phyloP scores from a whole-genome alignment of 2,797 vertebrate species.

The Loris lydekkerianus region DNA sequence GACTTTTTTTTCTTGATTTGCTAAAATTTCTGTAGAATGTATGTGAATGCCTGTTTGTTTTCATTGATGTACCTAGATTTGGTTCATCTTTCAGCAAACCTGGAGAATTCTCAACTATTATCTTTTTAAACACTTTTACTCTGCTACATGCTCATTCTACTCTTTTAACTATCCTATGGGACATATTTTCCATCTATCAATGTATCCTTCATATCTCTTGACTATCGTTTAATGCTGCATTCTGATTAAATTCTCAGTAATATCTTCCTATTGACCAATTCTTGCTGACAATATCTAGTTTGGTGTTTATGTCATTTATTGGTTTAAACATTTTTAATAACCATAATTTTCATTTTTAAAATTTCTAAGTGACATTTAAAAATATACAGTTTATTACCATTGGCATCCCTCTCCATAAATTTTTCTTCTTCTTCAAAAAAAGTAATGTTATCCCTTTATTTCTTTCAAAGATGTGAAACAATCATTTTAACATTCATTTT shows the following conservation, averaged over 20 bases:
- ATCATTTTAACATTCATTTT: conserved; percentile 28
- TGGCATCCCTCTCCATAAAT: background rate
- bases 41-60: background rate
- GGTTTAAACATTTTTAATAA: background rate
- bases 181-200: background rate
- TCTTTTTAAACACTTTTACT: background rate
- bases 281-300: background rate
- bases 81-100: background rate
- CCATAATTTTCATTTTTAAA: background rate
- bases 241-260: background rate
- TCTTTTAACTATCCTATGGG: background rate
- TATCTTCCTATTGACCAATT: background rate
- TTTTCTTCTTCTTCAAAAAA: background rate
- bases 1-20: background rate
- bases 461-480: background rate
- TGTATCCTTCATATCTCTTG: background rate
- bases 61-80: background rate
- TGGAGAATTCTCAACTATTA: background rate
- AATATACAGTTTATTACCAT: background rate
- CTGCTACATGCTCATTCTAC: background rate
- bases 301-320: background rate
- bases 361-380: conserved; percentile 4
- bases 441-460: background rate
- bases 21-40: background rate
- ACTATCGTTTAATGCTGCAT: background rate